Percentiles rank a stretch among this genome's conserved stretches.
Evolutionary conservation across 2,113 vertebrate genomes (phyloP).

Genomic region (Probosciger aterrimus): DNA sequence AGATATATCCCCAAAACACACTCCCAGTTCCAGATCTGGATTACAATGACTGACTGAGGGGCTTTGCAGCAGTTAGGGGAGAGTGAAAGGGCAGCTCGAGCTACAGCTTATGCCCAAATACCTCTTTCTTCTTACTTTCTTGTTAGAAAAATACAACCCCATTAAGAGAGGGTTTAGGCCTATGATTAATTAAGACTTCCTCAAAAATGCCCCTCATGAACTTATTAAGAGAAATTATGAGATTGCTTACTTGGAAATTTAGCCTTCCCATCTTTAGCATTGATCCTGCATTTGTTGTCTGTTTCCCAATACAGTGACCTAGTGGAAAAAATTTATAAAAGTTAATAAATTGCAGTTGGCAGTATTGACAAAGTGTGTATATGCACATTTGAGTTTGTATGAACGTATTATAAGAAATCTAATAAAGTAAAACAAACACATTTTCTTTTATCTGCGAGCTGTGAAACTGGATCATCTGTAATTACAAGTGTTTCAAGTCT

Average conservation of each 20-base stretch:
- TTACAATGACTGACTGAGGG: slow-evolving; percentile 11
- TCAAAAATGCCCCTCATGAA: neutral
- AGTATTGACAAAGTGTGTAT: slow-evolving; percentile 36
- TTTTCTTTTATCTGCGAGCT: slow-evolving; percentile 49
- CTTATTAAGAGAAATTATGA: neutral
- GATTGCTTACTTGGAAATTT: neutral
- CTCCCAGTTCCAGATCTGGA: slow-evolving; percentile 17
- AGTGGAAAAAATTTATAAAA: slow-evolving; percentile 36
- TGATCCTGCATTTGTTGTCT: neutral
- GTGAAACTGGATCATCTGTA: slow-evolving; percentile 45
- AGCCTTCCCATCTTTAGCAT: neutral
- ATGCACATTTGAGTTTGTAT: neutral
- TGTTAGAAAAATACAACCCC: neutral
- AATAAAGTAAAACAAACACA: slow-evolving; percentile 54
- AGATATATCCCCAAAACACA: neutral
- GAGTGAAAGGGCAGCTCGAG: neutral
- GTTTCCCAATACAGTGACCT: neutral
- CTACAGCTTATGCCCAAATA: neutral
- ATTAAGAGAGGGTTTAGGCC: neutral
- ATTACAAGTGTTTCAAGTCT: neutral
- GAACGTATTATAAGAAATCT: slow-evolving; percentile 12
- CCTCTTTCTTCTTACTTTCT: neutral
- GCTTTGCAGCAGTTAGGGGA: neutral
- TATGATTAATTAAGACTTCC: neutral
- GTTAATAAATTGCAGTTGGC: slow-evolving; percentile 52